Percentiles rank a stretch among this genome's conserved stretches.
Conservation (phyloP, 2,888 invertebrate genomes). For the Drosophila picticornis region DNA sequence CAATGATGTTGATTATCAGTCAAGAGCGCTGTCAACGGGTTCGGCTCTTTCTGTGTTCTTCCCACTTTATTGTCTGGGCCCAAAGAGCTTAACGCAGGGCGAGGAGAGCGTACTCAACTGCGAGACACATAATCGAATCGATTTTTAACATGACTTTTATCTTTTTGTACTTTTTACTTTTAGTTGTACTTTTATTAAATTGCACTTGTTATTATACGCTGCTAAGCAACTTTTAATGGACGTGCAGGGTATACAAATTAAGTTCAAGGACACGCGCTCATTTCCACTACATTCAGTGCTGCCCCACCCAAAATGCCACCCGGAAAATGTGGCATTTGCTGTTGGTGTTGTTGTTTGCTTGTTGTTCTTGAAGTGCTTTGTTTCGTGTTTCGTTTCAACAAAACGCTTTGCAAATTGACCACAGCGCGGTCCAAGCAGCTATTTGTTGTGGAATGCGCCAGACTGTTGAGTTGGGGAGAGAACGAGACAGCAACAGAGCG, state of each 20-base stretch:
- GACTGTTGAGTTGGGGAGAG: background rate
- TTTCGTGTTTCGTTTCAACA: background rate
- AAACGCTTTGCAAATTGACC: slow-evolving; percentile 54
- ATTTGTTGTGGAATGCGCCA: slow-evolving; percentile 7
- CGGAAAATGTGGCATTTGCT: background rate
- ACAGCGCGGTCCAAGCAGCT: slow-evolving; percentile 34
- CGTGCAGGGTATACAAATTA: slow-evolving; percentile 22
- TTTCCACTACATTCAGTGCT: too few relatives aligned
- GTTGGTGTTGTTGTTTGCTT: background rate
- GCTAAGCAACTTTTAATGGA: background rate
- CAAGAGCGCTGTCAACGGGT: slow-evolving; percentile 31
- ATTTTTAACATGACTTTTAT: background rate
- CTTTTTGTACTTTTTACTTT: background rate
- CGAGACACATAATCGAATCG: background rate
- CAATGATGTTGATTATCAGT: slow-evolving; percentile 23
- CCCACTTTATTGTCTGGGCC: background rate
- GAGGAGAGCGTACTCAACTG: background rate
- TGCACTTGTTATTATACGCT: background rate
- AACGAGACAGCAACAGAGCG: background rate
- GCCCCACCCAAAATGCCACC: background rate
- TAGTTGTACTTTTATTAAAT: background rate
- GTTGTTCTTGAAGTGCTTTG: slow-evolving; percentile 35
- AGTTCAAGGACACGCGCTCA: slow-evolving; percentile 25
- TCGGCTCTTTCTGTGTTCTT: background rate
- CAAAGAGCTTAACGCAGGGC: background rate